Conservation (phyloP, 1,140 invertebrate genomes). For the Ridgeia piscesae region DNA sequence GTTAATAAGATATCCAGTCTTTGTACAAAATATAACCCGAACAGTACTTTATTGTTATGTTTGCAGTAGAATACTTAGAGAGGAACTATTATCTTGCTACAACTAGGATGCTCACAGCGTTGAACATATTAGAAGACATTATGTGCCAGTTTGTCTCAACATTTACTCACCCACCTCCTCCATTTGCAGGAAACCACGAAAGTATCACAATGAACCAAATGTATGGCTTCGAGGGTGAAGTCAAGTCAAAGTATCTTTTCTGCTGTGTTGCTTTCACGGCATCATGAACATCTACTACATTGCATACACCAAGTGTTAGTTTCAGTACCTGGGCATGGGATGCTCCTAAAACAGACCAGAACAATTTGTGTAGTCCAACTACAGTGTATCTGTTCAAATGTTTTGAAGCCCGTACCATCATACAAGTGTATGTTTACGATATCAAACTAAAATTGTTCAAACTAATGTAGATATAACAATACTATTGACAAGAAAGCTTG, state of each 20-base stretch:
- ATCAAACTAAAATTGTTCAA: background rate
- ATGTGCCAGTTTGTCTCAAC: background rate
- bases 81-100: background rate
- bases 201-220: slow-evolving; percentile 98
- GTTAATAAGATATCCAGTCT: background rate
- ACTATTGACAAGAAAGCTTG: too few relatives aligned
- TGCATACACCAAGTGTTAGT: background rate
- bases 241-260: slow-evolving; percentile 82
- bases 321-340: background rate
- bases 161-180: background rate
- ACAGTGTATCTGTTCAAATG: background rate
- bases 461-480: background rate
- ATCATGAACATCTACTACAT: background rate
- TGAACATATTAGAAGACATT: background rate
- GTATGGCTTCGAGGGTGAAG: slow-evolving; percentile 98
- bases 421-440: background rate
- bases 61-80: background rate
- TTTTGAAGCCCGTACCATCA: background rate
- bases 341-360: background rate
- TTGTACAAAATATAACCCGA: background rate
- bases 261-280: background rate
- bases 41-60: background rate
- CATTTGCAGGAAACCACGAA: slow-evolving; percentile 89
- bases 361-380: background rate
- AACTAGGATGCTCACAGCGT: background rate